Conservation (phyloP, 2,797 vertebrate species). For the Molossus alvarezi region DNA sequence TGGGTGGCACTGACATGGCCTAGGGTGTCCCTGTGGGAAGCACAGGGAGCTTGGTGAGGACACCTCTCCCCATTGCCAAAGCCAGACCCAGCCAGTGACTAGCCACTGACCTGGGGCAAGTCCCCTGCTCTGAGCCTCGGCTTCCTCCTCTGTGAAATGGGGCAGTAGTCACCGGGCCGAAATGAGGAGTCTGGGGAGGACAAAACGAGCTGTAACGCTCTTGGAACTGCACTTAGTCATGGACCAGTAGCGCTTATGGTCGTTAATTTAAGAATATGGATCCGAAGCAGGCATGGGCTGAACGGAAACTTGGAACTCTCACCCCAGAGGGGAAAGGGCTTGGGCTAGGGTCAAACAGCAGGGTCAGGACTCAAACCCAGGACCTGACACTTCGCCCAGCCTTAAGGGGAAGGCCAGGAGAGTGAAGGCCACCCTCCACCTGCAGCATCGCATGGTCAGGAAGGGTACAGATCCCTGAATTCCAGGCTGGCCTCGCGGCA, state of each 20-base stretch:
- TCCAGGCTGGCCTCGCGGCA: background rate
- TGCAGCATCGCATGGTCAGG: accelerated
- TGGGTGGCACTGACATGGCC: background rate
- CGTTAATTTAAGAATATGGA: no score
- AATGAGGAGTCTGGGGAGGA: background rate
- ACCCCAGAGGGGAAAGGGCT: no score
- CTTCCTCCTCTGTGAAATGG: background rate
- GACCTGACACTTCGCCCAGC: background rate
- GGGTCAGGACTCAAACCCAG: background rate
- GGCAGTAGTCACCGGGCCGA: background rate
- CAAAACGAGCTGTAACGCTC: accelerated
- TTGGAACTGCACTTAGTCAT: background rate
- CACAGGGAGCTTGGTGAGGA: background rate
- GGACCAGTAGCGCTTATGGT: accelerated
- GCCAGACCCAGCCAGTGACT: background rate
- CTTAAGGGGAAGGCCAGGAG: background rate
- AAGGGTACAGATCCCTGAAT: background rate
- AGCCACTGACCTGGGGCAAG: background rate
- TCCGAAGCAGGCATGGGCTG: background rate
- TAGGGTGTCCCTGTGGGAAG: background rate
- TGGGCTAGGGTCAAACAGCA: background rate
- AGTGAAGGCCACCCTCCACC: background rate
- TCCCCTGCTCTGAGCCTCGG: background rate
- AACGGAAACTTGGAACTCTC: background rate
- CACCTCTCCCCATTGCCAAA: background rate